Evolutionary conservation across 1,140 invertebrate species (phyloP).

Genomic region (Habropoda laboriosa): DNA sequence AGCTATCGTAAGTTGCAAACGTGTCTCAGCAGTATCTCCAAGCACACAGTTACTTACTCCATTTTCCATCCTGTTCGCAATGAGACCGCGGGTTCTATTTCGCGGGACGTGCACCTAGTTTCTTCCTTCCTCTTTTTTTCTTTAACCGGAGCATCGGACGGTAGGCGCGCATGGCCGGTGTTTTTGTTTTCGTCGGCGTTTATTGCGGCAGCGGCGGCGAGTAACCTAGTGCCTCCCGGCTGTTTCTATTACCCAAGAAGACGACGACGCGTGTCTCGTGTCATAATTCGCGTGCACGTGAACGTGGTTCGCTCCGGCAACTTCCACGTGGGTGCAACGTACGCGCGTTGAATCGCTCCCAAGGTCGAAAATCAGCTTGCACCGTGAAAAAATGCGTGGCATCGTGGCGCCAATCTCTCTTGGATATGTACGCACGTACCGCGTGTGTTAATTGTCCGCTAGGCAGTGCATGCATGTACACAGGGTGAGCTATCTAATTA

Average conservation of each 20-base stretch:
- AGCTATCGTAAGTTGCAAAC: too few relatives aligned
- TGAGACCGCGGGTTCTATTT: neutral
- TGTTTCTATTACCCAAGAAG: conserved; percentile 34
- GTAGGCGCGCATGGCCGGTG: neutral
- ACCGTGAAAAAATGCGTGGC: neutral
- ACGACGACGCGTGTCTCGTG: conserved; percentile 32
- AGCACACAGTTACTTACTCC: too few relatives aligned
- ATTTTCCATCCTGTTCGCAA: neutral
- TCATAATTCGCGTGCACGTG: conserved; percentile 60
- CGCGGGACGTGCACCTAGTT: neutral
- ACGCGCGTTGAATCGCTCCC: conserved; percentile 28
- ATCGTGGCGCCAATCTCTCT: too few relatives aligned
- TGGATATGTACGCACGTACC: too few relatives aligned
- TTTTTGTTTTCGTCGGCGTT: conserved; percentile 11
- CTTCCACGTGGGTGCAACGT: too few relatives aligned
- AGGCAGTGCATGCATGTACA: too few relatives aligned
- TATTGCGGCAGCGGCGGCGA: conserved; percentile 8
- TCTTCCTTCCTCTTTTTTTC: too few relatives aligned
- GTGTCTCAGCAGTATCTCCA: too few relatives aligned
- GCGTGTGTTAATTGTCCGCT: too few relatives aligned
- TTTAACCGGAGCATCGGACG: neutral
- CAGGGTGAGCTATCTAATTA: too few relatives aligned
- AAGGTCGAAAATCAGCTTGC: conserved; percentile 9
- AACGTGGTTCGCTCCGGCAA: conserved; percentile 44
- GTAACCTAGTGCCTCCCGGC: conserved; percentile 54